phyloP scores from a whole-genome alignment of 1,140 invertebrate species.

The Chlorops oryzae region DNA sequence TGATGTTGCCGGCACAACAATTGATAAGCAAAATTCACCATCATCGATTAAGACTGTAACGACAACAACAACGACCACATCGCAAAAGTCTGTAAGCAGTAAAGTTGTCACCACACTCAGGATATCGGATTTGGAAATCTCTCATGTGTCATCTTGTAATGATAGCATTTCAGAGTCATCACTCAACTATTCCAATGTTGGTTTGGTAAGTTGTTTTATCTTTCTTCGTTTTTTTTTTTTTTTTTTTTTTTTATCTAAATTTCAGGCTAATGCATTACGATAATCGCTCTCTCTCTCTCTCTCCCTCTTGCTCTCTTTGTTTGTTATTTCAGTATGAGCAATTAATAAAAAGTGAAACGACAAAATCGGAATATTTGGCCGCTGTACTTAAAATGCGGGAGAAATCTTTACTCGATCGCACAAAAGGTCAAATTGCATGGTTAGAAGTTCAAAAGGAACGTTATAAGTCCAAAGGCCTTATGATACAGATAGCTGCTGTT shows the following conservation, averaged over 20 bases:
- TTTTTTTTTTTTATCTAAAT: background rate
- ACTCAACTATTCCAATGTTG: conserved; percentile 21
- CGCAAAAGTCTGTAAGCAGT: conserved; percentile 12
- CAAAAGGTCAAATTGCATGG: conserved; percentile 29
- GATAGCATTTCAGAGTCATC: conserved; percentile 13
- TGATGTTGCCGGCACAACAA: background rate
- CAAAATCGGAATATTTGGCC: conserved; percentile 17
- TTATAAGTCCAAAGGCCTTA: conserved; percentile 20
- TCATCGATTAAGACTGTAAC: background rate
- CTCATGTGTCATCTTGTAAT: background rate
- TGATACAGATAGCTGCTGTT: conserved; percentile 12
- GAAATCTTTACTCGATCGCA: conserved; percentile 25
- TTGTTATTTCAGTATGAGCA: conserved; percentile 13
- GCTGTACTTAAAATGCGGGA: conserved; percentile 25
- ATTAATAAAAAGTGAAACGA: conserved; percentile 19
- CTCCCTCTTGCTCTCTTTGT: too few species aligned
- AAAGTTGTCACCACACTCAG: conserved; percentile 18
- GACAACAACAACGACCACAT: background rate
- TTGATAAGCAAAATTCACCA: background rate
- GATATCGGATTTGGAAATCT: conserved; percentile 14
- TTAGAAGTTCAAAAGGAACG: conserved; percentile 28
- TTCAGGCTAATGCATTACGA: conserved; percentile 5
- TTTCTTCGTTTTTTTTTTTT: background rate
- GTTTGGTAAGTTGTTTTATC: conserved; percentile 15
- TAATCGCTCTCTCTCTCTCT: background rate